These are phyloP conservation scores for Carcina quercana DNA, from an alignment of 2,888 invertebrate genomes.

Conservation along the genomic window DNA sequence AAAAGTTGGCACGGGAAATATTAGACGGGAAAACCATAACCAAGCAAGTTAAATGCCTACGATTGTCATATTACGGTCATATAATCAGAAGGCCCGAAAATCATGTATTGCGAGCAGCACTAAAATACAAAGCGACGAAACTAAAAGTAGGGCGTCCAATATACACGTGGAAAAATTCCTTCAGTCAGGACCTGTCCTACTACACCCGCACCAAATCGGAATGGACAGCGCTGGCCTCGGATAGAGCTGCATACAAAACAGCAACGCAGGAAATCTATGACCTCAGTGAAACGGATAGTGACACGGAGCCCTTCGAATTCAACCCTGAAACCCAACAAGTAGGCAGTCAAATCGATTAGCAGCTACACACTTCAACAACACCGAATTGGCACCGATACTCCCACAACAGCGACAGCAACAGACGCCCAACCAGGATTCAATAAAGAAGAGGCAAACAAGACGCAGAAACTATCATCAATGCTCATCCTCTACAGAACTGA, in stretches of 20 bases:
- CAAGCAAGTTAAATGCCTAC: not conserved
- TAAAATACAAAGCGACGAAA: not conserved
- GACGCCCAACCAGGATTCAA: no score
- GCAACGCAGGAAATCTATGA: not conserved
- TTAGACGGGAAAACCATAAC: not conserved
- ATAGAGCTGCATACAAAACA: not conserved
- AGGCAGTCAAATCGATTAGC: no score
- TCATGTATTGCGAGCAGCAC: not conserved
- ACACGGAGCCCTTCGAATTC: no score
- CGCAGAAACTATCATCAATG: no score
- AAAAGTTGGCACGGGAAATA: not conserved
- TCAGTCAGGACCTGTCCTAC: not conserved
- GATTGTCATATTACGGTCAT: not conserved
- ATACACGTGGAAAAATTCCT: not conserved
- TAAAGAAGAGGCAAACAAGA: no score
- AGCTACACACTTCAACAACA: no score
- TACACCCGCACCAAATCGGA: not conserved
- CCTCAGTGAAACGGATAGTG: not conserved
- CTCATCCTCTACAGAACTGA: no score
- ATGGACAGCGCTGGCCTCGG: not conserved
- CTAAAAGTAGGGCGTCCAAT: not conserved
- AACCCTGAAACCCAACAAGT: no score
- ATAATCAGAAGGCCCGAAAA: not conserved
- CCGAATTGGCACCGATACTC: no score
- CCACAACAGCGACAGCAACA: no score